Evolutionary conservation across 2,797 vertebrate species (phyloP).

Genomic region (Falco naumanni): DNA sequence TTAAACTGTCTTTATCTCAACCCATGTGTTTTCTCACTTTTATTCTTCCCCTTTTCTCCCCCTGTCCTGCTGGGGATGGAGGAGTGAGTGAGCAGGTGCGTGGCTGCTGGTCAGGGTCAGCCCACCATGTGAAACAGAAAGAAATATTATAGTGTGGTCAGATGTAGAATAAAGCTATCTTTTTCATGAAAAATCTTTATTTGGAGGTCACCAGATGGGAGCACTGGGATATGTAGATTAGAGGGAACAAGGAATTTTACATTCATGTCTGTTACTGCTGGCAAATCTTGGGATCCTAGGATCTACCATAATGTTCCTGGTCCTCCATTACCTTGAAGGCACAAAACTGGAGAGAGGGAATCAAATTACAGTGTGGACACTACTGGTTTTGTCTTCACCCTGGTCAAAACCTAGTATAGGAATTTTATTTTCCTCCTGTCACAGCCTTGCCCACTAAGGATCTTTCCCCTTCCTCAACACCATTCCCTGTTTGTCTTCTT

Average conservation of each 20-base stretch:
- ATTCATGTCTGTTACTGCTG: background rate
- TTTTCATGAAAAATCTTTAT: background rate
- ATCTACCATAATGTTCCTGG: background rate
- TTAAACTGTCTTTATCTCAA: background rate
- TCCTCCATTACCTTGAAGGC: background rate
- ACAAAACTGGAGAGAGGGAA: background rate
- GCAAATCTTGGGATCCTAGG: background rate
- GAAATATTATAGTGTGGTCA: background rate
- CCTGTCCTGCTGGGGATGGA: too few relatives aligned
- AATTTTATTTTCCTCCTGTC: background rate
- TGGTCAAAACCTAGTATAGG: background rate
- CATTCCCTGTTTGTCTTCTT: background rate
- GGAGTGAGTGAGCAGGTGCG: rapidly evolving
- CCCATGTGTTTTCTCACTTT: background rate
- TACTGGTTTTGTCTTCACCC: background rate
- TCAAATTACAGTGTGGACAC: background rate
- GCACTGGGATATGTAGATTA: background rate
- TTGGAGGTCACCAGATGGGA: background rate
- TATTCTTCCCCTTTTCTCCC: background rate
- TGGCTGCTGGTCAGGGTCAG: background rate
- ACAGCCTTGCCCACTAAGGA: background rate
- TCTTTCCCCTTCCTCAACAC: background rate
- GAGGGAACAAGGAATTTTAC: background rate
- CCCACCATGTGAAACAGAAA: background rate
- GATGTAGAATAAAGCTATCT: background rate